phyloP scores from a whole-genome alignment of 2,113 vertebrate genomes.

The Oreochromis tanganicae region DNA sequence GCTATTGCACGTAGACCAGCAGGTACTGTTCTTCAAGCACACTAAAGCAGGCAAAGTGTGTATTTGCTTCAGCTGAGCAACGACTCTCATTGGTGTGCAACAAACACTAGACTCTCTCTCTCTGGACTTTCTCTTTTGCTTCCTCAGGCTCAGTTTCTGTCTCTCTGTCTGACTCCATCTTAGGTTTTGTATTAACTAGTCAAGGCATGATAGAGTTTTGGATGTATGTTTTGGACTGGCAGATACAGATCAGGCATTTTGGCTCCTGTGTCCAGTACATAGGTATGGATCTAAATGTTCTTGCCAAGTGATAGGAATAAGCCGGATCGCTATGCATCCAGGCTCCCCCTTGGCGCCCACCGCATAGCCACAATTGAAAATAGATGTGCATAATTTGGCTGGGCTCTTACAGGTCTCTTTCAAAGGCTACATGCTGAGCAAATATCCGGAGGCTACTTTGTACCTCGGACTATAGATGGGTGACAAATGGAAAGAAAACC shows the following conservation, averaged over 20 bases:
- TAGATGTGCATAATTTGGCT: not conserved
- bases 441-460: not conserved
- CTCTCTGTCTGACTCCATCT: not conserved
- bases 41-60: not conserved
- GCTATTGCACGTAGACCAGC: not conserved
- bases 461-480: not conserved
- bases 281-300: not conserved
- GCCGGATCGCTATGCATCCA: not conserved
- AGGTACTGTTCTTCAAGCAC: not conserved
- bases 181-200: not conserved
- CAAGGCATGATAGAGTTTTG: not conserved
- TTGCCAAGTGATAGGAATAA: not conserved
- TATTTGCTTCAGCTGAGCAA: not conserved
- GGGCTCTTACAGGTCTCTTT: not conserved
- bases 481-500: not conserved
- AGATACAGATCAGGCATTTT: not conserved
- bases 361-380: not conserved
- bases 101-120: not conserved
- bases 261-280: not conserved
- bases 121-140: not conserved
- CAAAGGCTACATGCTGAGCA: not conserved
- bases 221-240: not conserved
- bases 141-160: not conserved
- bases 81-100: not conserved
- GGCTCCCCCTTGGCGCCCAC: not conserved